Conservation (phyloP, 2,888 invertebrate genomes). For the Brachynemurus nebulosus region DNA sequence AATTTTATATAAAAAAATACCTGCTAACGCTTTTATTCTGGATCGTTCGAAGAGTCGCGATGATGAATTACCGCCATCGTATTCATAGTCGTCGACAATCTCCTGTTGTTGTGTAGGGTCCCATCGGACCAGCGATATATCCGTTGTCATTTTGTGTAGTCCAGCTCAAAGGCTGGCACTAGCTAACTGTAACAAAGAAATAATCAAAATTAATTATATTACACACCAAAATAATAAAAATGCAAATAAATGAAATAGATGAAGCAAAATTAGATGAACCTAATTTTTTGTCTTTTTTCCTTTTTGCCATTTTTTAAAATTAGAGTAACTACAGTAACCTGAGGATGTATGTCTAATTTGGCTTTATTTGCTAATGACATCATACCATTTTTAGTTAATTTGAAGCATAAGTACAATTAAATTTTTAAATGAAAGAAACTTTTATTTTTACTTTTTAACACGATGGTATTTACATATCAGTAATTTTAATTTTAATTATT, state of each 20-base stretch:
- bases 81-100: constrained; percentile 95
- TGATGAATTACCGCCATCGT: constrained; percentile 98
- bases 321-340: no score
- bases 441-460: no score
- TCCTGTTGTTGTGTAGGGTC: constrained; percentile 88
- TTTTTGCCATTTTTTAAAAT: neutral
- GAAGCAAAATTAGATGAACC: no score
- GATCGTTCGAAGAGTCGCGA: constrained; percentile 98
- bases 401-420: no score
- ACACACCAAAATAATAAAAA: neutral
- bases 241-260: no score
- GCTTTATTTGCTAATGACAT: no score
- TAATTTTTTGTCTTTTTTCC: no score
- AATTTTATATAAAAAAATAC: constrained; percentile 35
- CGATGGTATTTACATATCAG: no score
- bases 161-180: constrained; percentile 26
- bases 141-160: constrained; percentile 72
- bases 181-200: constrained; percentile 22
- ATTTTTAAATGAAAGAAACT: no score
- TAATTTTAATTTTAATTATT: no score
- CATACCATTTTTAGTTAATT: no score
- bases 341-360: no score
- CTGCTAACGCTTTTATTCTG: constrained; percentile 96
- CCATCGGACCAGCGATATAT: constrained; percentile 95
- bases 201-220: neutral